phyloP scores from a whole-genome alignment of 2,113 vertebrate genomes.

The Anolis carolinensis region DNA sequence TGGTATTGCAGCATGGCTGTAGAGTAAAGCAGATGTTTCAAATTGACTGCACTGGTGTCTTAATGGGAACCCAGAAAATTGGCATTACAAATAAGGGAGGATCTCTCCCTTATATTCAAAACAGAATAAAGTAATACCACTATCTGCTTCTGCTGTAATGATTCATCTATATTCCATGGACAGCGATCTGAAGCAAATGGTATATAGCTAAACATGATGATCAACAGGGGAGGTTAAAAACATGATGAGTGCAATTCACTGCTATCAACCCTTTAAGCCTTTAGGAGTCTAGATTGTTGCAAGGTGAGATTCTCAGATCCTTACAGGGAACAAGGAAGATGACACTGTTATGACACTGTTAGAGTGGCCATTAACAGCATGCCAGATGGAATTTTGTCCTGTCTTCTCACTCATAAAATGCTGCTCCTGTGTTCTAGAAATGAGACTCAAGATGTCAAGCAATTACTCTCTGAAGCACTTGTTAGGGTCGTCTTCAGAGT shows the following conservation, averaged over 20 bases:
- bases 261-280: slow-evolving; percentile 59
- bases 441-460: slow-evolving; percentile 50
- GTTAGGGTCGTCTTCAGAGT: slow-evolving; percentile 49
- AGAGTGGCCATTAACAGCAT: slow-evolving; percentile 73
- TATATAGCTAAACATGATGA: slow-evolving; percentile 64
- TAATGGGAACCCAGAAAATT: slow-evolving; percentile 20
- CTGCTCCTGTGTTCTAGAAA: slow-evolving; percentile 56
- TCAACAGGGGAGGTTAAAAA: slow-evolving; percentile 49
- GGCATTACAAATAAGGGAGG: slow-evolving; percentile 7
- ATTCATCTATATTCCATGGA: slow-evolving; percentile 21
- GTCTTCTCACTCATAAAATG: slow-evolving; percentile 71
- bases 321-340: slow-evolving; percentile 57
- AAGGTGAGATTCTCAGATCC: slow-evolving; percentile 66
- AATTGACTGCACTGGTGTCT: slow-evolving; percentile 25
- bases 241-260: slow-evolving; percentile 59
- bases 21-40: slow-evolving; percentile 35
- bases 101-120: slow-evolving; percentile 26
- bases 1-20: slow-evolving; percentile 39
- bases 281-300: slow-evolving; percentile 57
- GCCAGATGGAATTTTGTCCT: slow-evolving; percentile 74
- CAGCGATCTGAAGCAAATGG: slow-evolving; percentile 56
- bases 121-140: background rate
- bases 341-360: slow-evolving; percentile 66
- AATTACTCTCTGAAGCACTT: slow-evolving; percentile 57
- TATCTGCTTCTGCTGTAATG: slow-evolving; percentile 16